Conservation (phyloP, 2,113 vertebrate genomes). For the Rhinolophus ferrumequinum region DNA sequence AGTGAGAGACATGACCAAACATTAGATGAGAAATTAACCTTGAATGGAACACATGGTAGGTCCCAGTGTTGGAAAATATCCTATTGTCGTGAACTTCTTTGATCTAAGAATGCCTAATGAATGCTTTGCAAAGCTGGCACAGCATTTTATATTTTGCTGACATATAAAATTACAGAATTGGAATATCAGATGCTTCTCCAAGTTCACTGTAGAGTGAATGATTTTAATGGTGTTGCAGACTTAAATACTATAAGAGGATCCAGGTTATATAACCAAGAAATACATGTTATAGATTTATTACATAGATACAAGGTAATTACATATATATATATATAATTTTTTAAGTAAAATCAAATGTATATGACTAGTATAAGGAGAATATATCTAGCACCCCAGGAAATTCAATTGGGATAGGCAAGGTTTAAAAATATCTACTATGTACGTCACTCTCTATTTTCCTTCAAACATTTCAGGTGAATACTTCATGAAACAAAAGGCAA, state of each 20-base stretch:
- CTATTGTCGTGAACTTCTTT: neutral
- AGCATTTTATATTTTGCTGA: neutral
- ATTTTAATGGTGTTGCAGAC: neutral
- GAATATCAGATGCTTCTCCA: neutral
- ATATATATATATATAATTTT: neutral
- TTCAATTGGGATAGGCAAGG: neutral
- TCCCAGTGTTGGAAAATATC: rapidly evolving
- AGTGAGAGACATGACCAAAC: neutral
- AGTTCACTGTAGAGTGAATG: neutral
- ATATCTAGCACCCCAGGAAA: neutral
- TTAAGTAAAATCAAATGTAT: neutral
- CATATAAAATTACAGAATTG: neutral
- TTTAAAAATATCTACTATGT: neutral
- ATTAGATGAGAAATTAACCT: neutral
- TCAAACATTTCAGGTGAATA: neutral
- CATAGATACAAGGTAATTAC: neutral
- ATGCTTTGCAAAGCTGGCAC: neutral
- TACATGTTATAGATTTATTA: neutral
- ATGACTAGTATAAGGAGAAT: neutral
- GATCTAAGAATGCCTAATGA: neutral
- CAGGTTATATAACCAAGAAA: neutral
- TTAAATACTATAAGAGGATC: neutral
- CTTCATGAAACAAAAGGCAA: neutral
- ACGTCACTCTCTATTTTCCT: neutral
- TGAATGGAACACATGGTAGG: rapidly evolving